These are phyloP conservation scores for Drosophila lacertosa DNA, from an alignment of 1,140 invertebrate species.

Conservation along the genomic window DNA sequence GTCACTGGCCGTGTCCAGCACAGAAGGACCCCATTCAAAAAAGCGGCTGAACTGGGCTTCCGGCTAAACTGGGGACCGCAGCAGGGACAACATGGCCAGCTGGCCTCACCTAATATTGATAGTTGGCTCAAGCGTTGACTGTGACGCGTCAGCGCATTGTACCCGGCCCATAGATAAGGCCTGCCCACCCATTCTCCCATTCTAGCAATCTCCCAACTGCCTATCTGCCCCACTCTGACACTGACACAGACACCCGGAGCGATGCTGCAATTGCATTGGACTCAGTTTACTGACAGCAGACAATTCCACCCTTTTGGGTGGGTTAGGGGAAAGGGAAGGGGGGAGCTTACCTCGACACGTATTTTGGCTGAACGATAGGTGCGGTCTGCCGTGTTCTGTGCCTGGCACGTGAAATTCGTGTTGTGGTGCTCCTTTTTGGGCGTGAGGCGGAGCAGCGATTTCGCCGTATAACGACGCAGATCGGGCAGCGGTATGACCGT, in stretches of 20 bases:
- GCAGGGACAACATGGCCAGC: background rate
- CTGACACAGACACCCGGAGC: background rate
- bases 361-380: slow-evolving; percentile 88
- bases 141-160: slow-evolving; percentile 56
- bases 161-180: slow-evolving; percentile 48
- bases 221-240: too few relatives aligned
- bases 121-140: slow-evolving; percentile 58
- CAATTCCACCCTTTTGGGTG: slow-evolving; percentile 1
- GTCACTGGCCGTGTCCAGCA: slow-evolving; percentile 53
- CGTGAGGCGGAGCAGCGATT: slow-evolving; percentile 89
- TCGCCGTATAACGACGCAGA: slow-evolving; percentile 88
- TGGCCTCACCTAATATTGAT: slow-evolving; percentile 64
- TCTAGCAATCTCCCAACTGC: too few relatives aligned
- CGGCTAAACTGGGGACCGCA: too few relatives aligned
- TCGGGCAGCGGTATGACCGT: slow-evolving; percentile 87
- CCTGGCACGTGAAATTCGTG: slow-evolving; percentile 91
- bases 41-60: slow-evolving; percentile 5
- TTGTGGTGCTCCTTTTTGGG: slow-evolving; percentile 91
- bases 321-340: background rate
- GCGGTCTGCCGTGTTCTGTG: slow-evolving; percentile 89
- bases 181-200: too few relatives aligned
- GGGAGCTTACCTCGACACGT: slow-evolving; percentile 86
- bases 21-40: slow-evolving; percentile 61
- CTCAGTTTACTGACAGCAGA: background rate
- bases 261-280: slow-evolving; percentile 31